These are phyloP conservation scores for Lacanobia oleracea DNA, from an alignment of 2,888 invertebrate genomes.

Conservation along the genomic window DNA sequence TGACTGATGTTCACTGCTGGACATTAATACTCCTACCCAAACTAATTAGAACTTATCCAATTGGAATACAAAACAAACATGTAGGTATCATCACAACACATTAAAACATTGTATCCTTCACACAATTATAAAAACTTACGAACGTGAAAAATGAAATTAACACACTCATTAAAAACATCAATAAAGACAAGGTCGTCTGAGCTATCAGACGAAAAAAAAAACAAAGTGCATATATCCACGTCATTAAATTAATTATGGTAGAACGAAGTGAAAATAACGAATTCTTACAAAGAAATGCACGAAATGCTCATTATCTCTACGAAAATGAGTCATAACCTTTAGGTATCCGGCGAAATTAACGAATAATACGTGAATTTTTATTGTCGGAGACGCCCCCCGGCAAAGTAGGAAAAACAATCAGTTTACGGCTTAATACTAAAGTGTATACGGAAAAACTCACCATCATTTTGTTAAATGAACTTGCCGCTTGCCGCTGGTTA, in stretches of 20 bases:
- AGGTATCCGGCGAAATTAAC: constrained; percentile 42
- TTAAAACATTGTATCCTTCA: constrained; percentile 12
- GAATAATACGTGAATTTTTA: constrained; percentile 37
- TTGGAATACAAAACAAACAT: constrained; percentile 19
- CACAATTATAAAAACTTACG: constrained; percentile 26
- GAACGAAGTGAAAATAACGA: constrained; percentile 19
- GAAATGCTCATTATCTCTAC: constrained; percentile 27
- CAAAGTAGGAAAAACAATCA: constrained; percentile 31
- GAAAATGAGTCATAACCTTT: constrained; percentile 43
- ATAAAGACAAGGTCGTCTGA: constrained; percentile 46
- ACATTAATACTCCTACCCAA: not conserved
- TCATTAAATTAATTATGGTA: constrained; percentile 60
- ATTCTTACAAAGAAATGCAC: constrained; percentile 36
- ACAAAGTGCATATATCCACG: constrained; percentile 61
- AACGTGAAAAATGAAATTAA: constrained; percentile 39
- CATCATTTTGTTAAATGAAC: constrained; percentile 76
- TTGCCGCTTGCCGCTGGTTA: constrained; percentile 16
- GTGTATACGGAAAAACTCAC: constrained; percentile 68
- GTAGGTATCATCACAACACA: constrained; percentile 26
- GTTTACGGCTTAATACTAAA: constrained; percentile 5
- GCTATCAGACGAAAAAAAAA: constrained; percentile 50
- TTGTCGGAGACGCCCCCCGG: constrained; percentile 77
- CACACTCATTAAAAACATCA: constrained; percentile 46
- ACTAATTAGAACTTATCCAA: not conserved
- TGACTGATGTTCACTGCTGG: not conserved